These are phyloP conservation scores for Oophaga sylvatica DNA, from an alignment of 2,797 vertebrate genomes.

Conservation along the genomic window DNA sequence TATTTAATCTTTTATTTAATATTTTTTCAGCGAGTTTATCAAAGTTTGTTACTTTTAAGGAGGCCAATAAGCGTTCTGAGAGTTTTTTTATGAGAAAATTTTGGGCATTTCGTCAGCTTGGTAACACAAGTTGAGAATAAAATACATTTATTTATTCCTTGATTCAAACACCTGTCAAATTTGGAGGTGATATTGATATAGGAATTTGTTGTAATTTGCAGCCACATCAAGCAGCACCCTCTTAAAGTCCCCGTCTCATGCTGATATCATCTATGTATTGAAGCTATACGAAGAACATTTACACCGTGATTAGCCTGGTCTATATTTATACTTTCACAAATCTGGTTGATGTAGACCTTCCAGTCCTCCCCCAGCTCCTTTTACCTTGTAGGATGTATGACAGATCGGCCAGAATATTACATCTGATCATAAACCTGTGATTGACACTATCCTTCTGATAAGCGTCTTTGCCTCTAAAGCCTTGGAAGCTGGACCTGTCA, in stretches of 20 bases:
- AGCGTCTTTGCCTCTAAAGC: neutral
- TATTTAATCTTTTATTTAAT: no score
- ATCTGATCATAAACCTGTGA: slow-evolving; percentile 5
- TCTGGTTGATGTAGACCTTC: neutral
- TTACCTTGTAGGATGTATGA: neutral
- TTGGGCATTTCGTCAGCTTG: neutral
- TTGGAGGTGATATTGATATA: neutral
- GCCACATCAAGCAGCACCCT: neutral
- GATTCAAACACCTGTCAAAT: neutral
- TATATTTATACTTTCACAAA: neutral
- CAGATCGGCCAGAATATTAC: neutral
- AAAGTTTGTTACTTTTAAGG: no score
- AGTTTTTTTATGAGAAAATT: neutral
- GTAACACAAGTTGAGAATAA: neutral
- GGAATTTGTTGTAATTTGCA: neutral
- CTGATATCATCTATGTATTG: slow-evolving; percentile 4
- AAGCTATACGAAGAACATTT: neutral
- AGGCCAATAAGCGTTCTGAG: neutral
- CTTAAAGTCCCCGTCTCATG: slow-evolving; percentile 1
- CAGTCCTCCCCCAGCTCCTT: neutral
- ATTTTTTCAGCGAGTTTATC: no score
- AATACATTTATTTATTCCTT: neutral
- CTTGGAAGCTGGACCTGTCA: neutral
- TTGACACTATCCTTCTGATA: neutral
- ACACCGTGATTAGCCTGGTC: neutral